phyloP scores from a whole-genome alignment of 1,140 invertebrate genomes.

The Drosophila lowei region DNA sequence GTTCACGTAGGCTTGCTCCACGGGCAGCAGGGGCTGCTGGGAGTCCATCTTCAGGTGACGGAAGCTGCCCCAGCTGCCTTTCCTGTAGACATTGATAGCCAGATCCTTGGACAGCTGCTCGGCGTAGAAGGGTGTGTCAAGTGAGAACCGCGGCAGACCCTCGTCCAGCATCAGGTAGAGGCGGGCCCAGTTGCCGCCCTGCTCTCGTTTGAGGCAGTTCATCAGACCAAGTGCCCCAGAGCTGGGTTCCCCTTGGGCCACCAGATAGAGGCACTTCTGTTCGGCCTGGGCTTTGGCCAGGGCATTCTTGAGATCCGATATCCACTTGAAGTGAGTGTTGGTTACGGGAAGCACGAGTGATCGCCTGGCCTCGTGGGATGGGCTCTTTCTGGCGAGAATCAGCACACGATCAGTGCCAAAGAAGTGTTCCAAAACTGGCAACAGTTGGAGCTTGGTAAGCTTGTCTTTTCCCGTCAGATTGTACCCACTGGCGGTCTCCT shows the following conservation, averaged over 20 bases:
- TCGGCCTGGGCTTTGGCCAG: constrained; percentile 85
- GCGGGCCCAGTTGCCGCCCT: constrained; percentile 88
- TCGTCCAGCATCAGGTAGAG: constrained; percentile 87
- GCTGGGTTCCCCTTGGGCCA: constrained; percentile 86
- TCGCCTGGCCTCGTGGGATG: constrained; percentile 46
- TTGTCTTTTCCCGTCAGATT: constrained; percentile 71
- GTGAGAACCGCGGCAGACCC: constrained; percentile 85
- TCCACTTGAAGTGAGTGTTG: constrained; percentile 90
- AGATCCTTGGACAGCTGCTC: constrained; percentile 90
- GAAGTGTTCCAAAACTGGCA: constrained; percentile 83
- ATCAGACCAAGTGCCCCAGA: constrained; percentile 93
- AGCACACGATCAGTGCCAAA: constrained; percentile 85
- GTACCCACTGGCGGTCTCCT: constrained; percentile 87
- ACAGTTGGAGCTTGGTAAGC: constrained; percentile 83
- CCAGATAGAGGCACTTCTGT: constrained; percentile 87
- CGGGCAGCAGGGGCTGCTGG: constrained; percentile 86
- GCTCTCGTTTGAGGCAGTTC: constrained; percentile 93
- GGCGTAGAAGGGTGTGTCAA: constrained; percentile 85
- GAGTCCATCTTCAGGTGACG: constrained; percentile 89
- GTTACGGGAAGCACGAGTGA: constrained; percentile 83
- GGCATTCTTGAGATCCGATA: constrained; percentile 90
- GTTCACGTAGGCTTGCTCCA: constrained; percentile 97
- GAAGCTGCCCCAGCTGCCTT: constrained; percentile 93
- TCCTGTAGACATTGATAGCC: constrained; percentile 89
- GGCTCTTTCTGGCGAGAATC: constrained; percentile 85